These are phyloP conservation scores for Dicycla oo DNA, from an alignment of 2,888 invertebrate species.

Conservation along the genomic window DNA sequence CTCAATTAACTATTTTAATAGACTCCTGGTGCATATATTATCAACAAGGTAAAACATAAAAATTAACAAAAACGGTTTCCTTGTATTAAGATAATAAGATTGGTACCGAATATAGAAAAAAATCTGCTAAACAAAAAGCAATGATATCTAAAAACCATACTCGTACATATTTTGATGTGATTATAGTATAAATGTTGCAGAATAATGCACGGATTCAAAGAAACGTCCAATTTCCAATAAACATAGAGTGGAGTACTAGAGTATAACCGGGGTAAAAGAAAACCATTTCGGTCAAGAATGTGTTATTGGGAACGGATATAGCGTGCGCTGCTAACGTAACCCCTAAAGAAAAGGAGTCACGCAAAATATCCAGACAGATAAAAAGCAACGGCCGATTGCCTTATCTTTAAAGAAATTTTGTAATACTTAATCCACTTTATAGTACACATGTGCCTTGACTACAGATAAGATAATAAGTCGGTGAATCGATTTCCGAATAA, in stretches of 20 bases:
- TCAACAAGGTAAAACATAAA: neutral
- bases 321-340: constrained; percentile 53
- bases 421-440: constrained; percentile 33
- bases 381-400: constrained; percentile 66
- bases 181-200: neutral
- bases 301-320: constrained; percentile 55
- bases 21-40: neutral
- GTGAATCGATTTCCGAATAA: constrained; percentile 14
- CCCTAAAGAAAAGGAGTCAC: constrained; percentile 67
- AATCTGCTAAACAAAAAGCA: neutral
- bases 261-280: constrained; percentile 30
- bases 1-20: neutral
- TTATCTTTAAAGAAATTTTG: constrained; percentile 49
- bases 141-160: neutral
- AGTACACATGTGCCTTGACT: constrained; percentile 8
- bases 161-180: neutral
- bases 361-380: constrained; percentile 66
- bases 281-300: constrained; percentile 49
- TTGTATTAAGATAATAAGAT: neutral
- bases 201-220: neutral
- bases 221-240: constrained; percentile 25
- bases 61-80: neutral
- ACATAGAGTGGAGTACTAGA: constrained; percentile 23
- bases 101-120: neutral
- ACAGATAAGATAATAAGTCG: constrained; percentile 39